Evolutionary conservation across 2,888 invertebrate genomes (phyloP).

Genomic region (Dyspetes luteomarginatus): DNA sequence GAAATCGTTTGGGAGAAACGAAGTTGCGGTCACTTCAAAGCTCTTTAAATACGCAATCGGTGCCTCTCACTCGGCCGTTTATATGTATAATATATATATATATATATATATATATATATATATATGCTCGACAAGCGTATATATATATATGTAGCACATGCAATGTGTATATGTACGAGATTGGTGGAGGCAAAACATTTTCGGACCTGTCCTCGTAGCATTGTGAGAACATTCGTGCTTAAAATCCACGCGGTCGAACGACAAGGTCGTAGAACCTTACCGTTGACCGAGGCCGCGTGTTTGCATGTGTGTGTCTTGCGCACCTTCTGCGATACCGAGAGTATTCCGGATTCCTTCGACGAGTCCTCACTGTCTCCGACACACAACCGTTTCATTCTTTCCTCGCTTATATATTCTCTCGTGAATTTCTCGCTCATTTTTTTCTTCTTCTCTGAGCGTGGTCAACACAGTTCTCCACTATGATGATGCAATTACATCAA

Average conservation of each 20-base stretch:
- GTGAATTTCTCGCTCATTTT: too few species aligned
- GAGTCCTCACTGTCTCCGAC: too few species aligned
- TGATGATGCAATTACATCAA: too few species aligned
- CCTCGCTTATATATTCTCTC: too few species aligned
- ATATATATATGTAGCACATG: too few species aligned
- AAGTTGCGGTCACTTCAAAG: constrained; percentile 15
- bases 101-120: too few species aligned
- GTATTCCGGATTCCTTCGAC: constrained; percentile 38
- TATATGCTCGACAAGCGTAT: too few species aligned
- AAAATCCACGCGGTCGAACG: constrained; percentile 83
- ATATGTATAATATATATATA: too few species aligned
- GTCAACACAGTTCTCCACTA: too few species aligned
- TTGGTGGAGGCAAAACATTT: not conserved
- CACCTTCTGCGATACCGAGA: constrained; percentile 40
- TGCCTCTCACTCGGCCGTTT: not conserved
- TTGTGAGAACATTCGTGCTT: constrained; percentile 24
- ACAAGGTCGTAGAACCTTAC: constrained; percentile 86
- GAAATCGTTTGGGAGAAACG: not conserved
- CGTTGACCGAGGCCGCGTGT: constrained; percentile 59
- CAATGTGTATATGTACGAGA: too few species aligned
- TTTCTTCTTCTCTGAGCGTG: too few species aligned
- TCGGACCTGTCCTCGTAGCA: constrained; percentile 10
- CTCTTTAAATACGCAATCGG: constrained; percentile 8
- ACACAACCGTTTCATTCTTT: too few species aligned
- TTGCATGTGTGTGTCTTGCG: constrained; percentile 6